A percentile compares a stretch with the other conserved stretches of the same genome.
phyloP scores from a whole-genome alignment of 2,113 vertebrate genomes.

The Otus sunia region DNA sequence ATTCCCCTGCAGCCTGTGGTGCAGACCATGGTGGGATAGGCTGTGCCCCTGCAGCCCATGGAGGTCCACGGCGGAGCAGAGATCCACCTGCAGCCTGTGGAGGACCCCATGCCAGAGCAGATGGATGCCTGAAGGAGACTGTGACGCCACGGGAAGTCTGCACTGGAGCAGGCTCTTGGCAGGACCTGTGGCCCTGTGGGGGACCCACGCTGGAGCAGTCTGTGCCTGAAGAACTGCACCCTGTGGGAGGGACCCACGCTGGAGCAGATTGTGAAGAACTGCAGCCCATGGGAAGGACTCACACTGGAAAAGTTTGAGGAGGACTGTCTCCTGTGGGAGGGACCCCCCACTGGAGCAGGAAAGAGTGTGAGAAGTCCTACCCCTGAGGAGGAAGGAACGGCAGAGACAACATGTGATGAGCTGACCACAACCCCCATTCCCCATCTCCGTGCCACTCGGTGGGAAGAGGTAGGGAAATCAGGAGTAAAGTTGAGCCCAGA shows the following conservation, averaged over 20 bases:
- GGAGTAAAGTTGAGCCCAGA: not conserved
- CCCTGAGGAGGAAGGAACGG: not conserved
- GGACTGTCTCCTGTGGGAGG: not conserved
- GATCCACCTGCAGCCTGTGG: too few relatives aligned
- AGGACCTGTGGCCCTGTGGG: not conserved
- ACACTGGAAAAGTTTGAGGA: not conserved
- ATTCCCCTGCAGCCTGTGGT: not conserved
- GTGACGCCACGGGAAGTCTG: not conserved
- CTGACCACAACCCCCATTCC: not conserved
- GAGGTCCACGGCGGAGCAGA: too few relatives aligned
- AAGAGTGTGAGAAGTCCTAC: not conserved
- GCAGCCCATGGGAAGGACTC: not conserved
- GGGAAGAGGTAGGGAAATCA: not conserved
- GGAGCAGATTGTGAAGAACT: not conserved
- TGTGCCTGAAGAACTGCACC: not conserved
- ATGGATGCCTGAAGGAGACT: not conserved
- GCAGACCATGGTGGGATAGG: not conserved
- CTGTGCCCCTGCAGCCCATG: not conserved
- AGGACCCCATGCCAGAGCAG: not conserved
- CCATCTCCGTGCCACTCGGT: not conserved
- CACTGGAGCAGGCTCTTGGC: not conserved
- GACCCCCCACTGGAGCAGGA: not conserved
- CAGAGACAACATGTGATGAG: not conserved
- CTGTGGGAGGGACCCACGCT: not conserved
- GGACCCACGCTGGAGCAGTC: not conserved